Evolutionary conservation across 1,140 invertebrate genomes (phyloP).

Genomic region (Pseudomyrmex pallidus): DNA sequence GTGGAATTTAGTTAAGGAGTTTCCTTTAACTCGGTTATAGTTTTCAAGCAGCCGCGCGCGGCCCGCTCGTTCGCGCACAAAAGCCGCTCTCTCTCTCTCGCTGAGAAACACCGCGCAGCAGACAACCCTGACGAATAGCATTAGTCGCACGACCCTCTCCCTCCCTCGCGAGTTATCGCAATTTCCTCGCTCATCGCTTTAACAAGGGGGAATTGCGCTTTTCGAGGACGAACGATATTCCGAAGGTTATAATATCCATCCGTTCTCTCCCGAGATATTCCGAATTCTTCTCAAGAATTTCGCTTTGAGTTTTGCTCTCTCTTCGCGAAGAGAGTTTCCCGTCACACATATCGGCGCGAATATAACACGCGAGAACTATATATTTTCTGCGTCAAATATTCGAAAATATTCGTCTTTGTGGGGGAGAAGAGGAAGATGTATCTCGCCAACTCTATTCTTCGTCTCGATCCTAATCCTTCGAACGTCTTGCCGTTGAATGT

Average conservation of each 20-base stretch:
- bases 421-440: no score
- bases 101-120: background rate
- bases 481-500: background rate
- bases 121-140: slow-evolving; percentile 9
- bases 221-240: background rate
- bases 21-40: slow-evolving; percentile 72
- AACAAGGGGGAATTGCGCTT: background rate
- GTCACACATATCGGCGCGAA: no score
- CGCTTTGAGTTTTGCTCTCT: no score
- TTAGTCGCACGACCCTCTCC: background rate
- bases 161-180: background rate
- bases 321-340: no score
- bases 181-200: background rate
- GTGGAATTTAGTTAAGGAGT: slow-evolving; percentile 75
- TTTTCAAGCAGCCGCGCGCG: slow-evolving; percentile 65
- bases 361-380: no score
- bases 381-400: background rate
- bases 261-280: background rate
- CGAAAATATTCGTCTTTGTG: background rate
- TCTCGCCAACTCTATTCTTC: no score
- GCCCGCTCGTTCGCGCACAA: slow-evolving; percentile 36
- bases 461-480: background rate
- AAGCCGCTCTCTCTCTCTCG: background rate
- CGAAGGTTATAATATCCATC: background rate
- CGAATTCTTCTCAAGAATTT: background rate